Evolutionary conservation across 2,888 invertebrate species (phyloP).

Genomic region (Pimpla rufipes): DNA sequence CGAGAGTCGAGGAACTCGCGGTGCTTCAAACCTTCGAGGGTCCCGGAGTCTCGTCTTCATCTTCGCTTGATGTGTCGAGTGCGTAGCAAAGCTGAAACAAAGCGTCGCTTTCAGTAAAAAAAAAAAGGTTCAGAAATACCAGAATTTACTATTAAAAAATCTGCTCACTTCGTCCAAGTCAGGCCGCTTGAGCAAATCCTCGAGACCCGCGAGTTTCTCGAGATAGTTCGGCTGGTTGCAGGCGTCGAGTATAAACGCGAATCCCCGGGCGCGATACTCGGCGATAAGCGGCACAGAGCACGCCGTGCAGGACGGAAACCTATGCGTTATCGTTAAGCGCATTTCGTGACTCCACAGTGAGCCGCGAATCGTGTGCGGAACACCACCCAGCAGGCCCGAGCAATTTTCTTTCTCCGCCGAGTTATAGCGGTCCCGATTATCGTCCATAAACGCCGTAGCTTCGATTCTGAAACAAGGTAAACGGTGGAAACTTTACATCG

Average conservation of each 20-base stretch:
- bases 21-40: conserved; percentile 51
- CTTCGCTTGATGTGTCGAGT: conserved; percentile 79
- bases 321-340: conserved; percentile 93
- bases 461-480: conserved; percentile 75
- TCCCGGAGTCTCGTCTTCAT: conserved; percentile 71
- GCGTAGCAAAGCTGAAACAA: conserved; percentile 80
- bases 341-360: conserved; percentile 94
- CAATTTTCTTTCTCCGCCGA: conserved; percentile 81
- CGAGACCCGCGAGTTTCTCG: conserved; percentile 89
- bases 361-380: conserved; percentile 98
- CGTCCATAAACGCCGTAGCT: conserved; percentile 84
- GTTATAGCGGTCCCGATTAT: conserved; percentile 85
- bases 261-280: conserved; percentile 84
- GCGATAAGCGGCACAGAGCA: conserved; percentile 89
- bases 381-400: conserved; percentile 91
- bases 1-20: not conserved
- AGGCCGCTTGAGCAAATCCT: conserved; percentile 81
- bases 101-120: not conserved
- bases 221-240: conserved; percentile 88
- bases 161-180: conserved; percentile 82
- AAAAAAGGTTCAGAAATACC: conserved; percentile 1
- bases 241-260: conserved; percentile 87
- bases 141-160: not conserved
- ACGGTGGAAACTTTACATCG: not conserved
- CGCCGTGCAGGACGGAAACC: conserved; percentile 96